Percentiles rank a stretch among this genome's conserved stretches.
phyloP scores from a whole-genome alignment of 2,113 vertebrate species.

The Paraplagusia blochii region DNA sequence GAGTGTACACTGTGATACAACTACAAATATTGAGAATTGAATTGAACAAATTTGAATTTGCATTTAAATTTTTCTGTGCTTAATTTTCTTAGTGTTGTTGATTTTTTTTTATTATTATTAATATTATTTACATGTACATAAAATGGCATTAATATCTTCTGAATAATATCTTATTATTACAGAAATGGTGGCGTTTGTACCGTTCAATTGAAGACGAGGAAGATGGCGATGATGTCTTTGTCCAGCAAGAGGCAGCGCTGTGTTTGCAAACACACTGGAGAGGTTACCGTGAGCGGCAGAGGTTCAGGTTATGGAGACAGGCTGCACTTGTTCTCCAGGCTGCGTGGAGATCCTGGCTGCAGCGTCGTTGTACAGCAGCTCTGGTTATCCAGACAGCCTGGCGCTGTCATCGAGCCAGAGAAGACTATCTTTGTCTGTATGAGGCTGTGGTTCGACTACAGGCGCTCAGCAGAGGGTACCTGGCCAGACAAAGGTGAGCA shows the following conservation, averaged over 20 bases:
- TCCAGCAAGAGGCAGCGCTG: conserved; percentile 74
- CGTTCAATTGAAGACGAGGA: conserved; percentile 41
- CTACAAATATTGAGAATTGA: no score
- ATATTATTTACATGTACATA: no score
- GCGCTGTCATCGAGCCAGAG: conserved; percentile 77
- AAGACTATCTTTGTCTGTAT: conserved; percentile 65
- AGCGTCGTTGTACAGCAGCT: conserved; percentile 73
- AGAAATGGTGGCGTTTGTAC: conserved; percentile 86
- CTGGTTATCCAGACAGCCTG: conserved; percentile 85
- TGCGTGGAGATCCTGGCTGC: conserved; percentile 75
- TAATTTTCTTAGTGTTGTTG: no score
- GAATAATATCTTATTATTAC: conserved; percentile 6
- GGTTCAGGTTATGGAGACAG: conserved; percentile 76
- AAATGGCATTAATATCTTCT: no score
- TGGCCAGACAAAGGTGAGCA: conserved; percentile 83
- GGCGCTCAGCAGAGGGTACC: conserved; percentile 77
- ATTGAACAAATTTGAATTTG: no score
- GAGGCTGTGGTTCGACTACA: conserved; percentile 78
- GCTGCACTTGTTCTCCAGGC: conserved; percentile 84
- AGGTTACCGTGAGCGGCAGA: conserved; percentile 76
- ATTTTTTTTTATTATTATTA: background rate
- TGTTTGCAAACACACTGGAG: conserved; percentile 87
- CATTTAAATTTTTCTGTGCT: no score
- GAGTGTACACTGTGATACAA: no score
- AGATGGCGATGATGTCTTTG: conserved; percentile 53